Evolutionary conservation across 2,113 vertebrate species (phyloP).

Genomic region (Perca flavescens): DNA sequence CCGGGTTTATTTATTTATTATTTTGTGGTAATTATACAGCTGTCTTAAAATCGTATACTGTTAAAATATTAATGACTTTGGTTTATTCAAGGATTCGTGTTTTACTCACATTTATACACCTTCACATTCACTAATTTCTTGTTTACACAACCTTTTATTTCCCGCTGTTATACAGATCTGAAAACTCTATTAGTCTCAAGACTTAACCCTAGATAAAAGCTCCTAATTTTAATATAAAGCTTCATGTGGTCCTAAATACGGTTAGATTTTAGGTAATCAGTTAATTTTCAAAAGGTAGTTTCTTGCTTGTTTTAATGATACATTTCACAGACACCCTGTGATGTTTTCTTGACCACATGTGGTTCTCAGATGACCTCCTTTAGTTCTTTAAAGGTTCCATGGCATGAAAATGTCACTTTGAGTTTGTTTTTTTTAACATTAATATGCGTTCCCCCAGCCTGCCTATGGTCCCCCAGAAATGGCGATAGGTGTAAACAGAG

Average conservation of each 20-base stretch:
- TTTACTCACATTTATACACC: neutral
- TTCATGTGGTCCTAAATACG: neutral
- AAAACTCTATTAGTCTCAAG: neutral
- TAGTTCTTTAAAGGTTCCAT: constrained; percentile 9
- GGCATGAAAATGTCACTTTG: too few relatives aligned
- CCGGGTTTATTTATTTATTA: neutral
- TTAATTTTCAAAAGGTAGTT: neutral
- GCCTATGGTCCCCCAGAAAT: too few relatives aligned
- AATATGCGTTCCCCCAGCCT: too few relatives aligned
- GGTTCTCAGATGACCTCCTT: constrained; percentile 32
- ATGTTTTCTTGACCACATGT: constrained; percentile 21
- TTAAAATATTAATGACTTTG: neutral
- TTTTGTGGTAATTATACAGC: neutral
- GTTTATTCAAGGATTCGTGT: too few relatives aligned
- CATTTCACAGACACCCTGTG: neutral
- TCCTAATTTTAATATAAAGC: neutral
- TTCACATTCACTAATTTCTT: neutral
- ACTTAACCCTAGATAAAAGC: too few relatives aligned
- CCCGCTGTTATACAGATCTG: neutral
- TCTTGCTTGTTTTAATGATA: neutral
- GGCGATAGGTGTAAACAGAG: too few relatives aligned
- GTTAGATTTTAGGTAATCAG: neutral
- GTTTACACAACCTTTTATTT: neutral
- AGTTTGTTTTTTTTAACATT: too few relatives aligned
- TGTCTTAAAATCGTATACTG: neutral